A percentile compares a stretch with the other conserved stretches of the same genome.
Evolutionary conservation across 53 echinoderm and acorn worm genomes (phyloP).

Genomic region (Apostichopus leukothele): DNA sequence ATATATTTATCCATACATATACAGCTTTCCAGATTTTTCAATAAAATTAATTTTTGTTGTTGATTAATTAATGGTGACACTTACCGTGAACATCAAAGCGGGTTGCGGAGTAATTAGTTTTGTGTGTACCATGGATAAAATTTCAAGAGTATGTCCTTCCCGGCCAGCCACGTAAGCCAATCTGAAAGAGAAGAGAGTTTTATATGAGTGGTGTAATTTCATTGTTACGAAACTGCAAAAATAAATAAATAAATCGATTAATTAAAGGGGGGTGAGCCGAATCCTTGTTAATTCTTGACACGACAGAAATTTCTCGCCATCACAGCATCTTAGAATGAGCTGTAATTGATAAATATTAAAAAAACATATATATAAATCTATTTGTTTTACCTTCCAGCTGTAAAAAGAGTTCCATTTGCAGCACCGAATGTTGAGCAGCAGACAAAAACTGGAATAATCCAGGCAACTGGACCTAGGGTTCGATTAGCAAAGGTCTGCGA

Average conservation of each 20-base stretch:
- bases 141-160: slow-evolving; percentile 37
- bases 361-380: not conserved
- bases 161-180: slow-evolving; percentile 35
- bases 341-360: not conserved
- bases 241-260: too few species aligned
- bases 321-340: not conserved
- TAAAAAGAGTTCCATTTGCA: slow-evolving; percentile 88
- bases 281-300: not conserved
- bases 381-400: slow-evolving; percentile 71
- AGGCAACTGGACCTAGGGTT: slow-evolving; percentile 68
- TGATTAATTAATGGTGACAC: not conserved
- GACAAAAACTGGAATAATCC: slow-evolving; percentile 88
- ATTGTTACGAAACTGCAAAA: too few species aligned
- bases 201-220: not conserved
- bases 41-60: too few species aligned
- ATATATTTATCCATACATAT: too few species aligned
- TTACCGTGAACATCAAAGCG: slow-evolving; percentile 33
- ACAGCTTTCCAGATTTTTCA: too few species aligned
- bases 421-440: slow-evolving; percentile 90
- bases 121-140: slow-evolving; percentile 41
- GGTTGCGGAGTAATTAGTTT: slow-evolving; percentile 32
- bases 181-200: not conserved
- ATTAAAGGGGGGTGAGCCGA: not conserved
- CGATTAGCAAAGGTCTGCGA: slow-evolving; percentile 81
- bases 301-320: not conserved